Base-by-base conservation (phyloP, 2,888 invertebrate species). In the Quadriops clusia region DNA sequence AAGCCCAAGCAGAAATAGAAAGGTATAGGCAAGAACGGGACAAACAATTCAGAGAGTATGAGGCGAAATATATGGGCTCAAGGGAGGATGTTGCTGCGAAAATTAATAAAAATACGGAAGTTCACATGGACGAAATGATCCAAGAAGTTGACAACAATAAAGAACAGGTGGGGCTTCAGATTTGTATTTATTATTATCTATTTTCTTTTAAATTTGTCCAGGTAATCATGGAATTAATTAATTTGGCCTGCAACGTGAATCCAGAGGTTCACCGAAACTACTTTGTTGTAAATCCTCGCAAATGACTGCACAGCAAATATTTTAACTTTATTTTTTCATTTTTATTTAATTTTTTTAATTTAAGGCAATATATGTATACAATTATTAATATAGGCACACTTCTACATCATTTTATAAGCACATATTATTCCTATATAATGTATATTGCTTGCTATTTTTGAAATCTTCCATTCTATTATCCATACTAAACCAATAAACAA, bases 1-100 rank as follows among this genome's bases (percentile, higher is more conserved):
- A 61, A 39, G 60, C 61, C 2, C 53, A 55, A 31, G 52, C 52
- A 7, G 61, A 61, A 38, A 56, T 60, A 24, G 60, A 60, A 41
- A 49, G 49, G 17, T 60, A 60, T 38, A 44, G 58, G 3, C 33
- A 45, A 11, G 60, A 60, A 40, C 43, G 60, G 9, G 60, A 60
- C 28, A 39, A 49, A 8, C 53, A 55, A 30, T 61, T 58, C 37
- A 49, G 49, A 16, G 58, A 58, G 40, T 61, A 56, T 37, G 61
- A 61, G 39, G 46, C 50, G 2, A 54, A 50, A 34, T 52, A 55
- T 40, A 51, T 61, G 52, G 60, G 60, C n/a, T 56, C 53, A 2
- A 51, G 52, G 25, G 58, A 54, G 36, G 60, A 58, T 34, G 50
- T 59, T 3, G 53, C 52, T 3, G 53, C 53, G 1, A 56, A 53